Percentiles rank a stretch among this genome's conserved stretches.
phyloP scores from a whole-genome alignment of 2,888 invertebrate species.

The Argyresthia albistria region DNA sequence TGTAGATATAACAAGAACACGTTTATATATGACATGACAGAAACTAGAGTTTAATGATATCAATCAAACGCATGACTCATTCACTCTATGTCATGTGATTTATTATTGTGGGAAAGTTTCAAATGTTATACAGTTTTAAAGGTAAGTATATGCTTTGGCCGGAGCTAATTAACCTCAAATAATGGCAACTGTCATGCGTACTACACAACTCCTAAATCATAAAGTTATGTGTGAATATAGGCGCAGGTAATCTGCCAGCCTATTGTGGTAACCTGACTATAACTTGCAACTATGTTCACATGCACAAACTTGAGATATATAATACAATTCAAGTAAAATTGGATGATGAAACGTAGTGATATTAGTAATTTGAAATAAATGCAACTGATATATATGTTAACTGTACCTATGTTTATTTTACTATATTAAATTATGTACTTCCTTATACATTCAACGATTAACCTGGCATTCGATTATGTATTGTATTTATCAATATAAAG shows the following conservation, averaged over 20 bases:
- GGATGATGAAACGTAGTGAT: too few relatives aligned
- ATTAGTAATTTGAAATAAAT: neutral
- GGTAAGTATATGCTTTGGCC: constrained; percentile 51
- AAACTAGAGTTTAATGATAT: too few relatives aligned
- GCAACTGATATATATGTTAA: neutral
- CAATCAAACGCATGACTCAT: too few relatives aligned
- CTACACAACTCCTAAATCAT: constrained; percentile 27
- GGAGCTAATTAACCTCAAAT: constrained; percentile 45
- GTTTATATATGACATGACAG: too few relatives aligned
- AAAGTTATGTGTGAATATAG: constrained; percentile 28
- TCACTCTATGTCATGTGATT: too few relatives aligned
- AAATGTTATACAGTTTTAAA: constrained; percentile 4
- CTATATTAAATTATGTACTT: constrained; percentile 52
- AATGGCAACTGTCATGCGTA: constrained; percentile 68
- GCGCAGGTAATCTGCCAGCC: constrained; percentile 7
- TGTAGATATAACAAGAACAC: neutral
- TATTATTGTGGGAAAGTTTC: too few relatives aligned
- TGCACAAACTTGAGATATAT: neutral
- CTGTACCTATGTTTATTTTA: constrained; percentile 37
- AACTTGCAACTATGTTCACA: constrained; percentile 1
- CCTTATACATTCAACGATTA: constrained; percentile 28
- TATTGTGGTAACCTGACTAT: neutral
- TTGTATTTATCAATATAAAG: too few relatives aligned
- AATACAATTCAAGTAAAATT: neutral
- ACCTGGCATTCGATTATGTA: too few relatives aligned